Base-by-base conservation (phyloP, 2,888 invertebrate species). In the Drosophila conformis region DNA sequence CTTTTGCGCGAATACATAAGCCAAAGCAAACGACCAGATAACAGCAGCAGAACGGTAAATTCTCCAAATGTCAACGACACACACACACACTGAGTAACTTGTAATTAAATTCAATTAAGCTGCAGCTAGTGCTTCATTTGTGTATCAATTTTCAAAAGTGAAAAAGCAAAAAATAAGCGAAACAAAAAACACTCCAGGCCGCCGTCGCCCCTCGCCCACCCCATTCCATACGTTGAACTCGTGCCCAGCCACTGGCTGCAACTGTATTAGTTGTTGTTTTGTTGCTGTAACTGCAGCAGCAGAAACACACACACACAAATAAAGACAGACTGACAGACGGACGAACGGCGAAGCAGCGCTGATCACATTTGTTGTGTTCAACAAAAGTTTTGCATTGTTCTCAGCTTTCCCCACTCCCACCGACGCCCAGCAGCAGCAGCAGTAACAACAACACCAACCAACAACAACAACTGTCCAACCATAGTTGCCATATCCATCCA, bases 41-140 rank as follows among this genome's bases (percentile, higher is more conserved):
- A 74, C 67, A 73, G 57, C 57, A 65, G 58, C 58, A 68, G 80
- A 78, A 78, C 78, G 80, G 78, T 78, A 76, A 75, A 78, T 79
- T 79, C 80, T 76, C 64, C 68, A 79, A 78, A 78, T 79, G 78
- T 73, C 80, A 76, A 71, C 74, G 81, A 77, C 78, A 70, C 66
- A 66, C 61, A 61, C 48, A 48, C 25, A 49, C 49, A 49, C 10
- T n/a, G 56, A 59, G 61, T 18, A 57, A 59, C 31, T 73, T 88
- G 84, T 88, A 91, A 90, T 91, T 91, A 91, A 91, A 89, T 88
- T 91, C 91, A 91, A 91, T 91, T 90, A 87, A 88, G 83, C 76
- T 63, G 80, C 78, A 78, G 76, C 78, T 59, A 63, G 75, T 81
- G 73, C 79, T 80, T 78, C 85, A 87, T 90, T 84, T 82, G 78